Conservation (phyloP, 64 coral and sea anemone species). For the Montipora sp. region DNA sequence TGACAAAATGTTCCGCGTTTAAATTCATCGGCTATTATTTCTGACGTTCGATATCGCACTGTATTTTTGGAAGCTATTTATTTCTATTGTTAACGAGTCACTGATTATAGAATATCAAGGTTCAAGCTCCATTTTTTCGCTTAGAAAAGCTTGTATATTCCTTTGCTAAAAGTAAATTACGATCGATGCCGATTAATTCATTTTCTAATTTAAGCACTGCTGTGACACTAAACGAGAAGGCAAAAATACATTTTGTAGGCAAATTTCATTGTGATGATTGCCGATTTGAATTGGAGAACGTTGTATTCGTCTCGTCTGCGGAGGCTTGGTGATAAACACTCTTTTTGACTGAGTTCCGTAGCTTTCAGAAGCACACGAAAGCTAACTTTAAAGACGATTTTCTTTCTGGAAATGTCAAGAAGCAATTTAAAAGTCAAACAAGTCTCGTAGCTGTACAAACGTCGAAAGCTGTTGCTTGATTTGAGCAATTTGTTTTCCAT, state of each 20-base stretch:
- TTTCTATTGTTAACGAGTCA: slow-evolving; percentile 53
- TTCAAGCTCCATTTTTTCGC: background rate
- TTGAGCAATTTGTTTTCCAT: background rate
- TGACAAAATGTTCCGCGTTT: background rate
- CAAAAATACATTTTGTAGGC: slow-evolving; percentile 18
- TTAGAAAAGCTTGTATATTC: slow-evolving; percentile 16
- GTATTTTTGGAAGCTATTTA: background rate
- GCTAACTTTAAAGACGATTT: slow-evolving; percentile 9
- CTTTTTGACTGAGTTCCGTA: background rate
- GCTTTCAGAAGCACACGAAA: slow-evolving; percentile 15
- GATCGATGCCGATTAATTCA: slow-evolving; percentile 55
- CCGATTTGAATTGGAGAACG: background rate
- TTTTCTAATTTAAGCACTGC: slow-evolving; percentile 62
- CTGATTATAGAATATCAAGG: slow-evolving; percentile 15
- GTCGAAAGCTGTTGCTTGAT: background rate
- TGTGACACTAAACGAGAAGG: slow-evolving; percentile 22
- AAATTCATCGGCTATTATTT: slow-evolving; percentile 22
- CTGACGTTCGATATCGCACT: background rate
- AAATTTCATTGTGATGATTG: slow-evolving; percentile 45
- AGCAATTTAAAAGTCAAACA: slow-evolving; percentile 52
- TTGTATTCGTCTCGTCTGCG: background rate
- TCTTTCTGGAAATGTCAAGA: slow-evolving; percentile 38
- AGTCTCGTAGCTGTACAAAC: slow-evolving; percentile 1
- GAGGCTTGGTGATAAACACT: background rate
- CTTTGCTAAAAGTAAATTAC: slow-evolving; percentile 47